phyloP scores from a whole-genome alignment of 2,113 vertebrate genomes.

The Micronycteris hirsuta region DNA sequence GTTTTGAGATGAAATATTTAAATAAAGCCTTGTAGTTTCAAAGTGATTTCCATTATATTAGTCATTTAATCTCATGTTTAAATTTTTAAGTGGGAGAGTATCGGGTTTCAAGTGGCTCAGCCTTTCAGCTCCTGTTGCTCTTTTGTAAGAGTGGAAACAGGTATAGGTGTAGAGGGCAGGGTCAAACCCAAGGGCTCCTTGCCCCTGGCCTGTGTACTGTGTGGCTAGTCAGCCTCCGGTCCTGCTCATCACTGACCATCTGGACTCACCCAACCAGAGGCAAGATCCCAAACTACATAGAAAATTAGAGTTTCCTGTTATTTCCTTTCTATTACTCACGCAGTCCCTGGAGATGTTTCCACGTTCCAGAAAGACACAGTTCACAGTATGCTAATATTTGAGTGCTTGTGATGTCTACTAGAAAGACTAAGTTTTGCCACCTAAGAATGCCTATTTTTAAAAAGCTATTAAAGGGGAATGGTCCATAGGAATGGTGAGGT shows the following conservation, averaged over 20 bases:
- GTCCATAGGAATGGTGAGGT: not conserved
- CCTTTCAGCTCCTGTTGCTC: not conserved
- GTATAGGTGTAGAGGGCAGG: not conserved
- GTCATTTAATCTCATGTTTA: not conserved
- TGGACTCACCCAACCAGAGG: not conserved
- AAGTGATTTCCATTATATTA: not conserved
- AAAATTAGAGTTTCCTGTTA: not conserved
- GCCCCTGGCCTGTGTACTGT: not conserved
- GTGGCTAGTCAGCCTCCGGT: not conserved
- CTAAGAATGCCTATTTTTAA: not conserved
- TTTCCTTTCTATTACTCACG: not conserved
- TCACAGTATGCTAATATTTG: not conserved
- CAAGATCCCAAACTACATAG: not conserved
- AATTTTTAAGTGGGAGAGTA: not conserved
- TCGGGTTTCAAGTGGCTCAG: not conserved
- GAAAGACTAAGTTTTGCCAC: not conserved
- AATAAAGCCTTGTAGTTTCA: not conserved
- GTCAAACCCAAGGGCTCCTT: too few relatives aligned
- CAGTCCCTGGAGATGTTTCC: not conserved
- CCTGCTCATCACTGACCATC: not conserved
- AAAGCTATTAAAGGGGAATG: not conserved
- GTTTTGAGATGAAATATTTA: not conserved
- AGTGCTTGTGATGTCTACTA: not conserved
- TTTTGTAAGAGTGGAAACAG: not conserved
- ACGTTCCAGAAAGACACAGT: not conserved